Evolutionary conservation across 2,797 vertebrate genomes (phyloP).

Genomic region (Schizopygopsis malacanthus): DNA sequence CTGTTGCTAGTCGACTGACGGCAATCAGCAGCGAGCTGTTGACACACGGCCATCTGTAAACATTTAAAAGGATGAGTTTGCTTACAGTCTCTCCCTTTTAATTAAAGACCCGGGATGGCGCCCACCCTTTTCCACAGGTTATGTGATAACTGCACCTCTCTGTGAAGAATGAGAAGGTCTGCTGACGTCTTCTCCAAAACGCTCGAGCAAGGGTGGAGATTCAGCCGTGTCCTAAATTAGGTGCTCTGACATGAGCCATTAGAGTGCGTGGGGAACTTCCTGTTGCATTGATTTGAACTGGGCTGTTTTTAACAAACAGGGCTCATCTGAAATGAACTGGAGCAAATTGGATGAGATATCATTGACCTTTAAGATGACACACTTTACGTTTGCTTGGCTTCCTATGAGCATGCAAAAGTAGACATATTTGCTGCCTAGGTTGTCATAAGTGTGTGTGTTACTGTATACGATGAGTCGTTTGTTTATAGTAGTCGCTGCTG

Average conservation of each 20-base stretch:
- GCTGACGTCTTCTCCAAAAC: slow-evolving; percentile 83
- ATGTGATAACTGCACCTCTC: slow-evolving; percentile 90
- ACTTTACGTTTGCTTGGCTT: not conserved
- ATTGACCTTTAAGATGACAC: slow-evolving; percentile 12
- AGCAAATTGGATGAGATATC: slow-evolving; percentile 13
- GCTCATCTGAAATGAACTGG: not conserved
- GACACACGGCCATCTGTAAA: slow-evolving; percentile 77
- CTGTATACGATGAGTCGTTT: slow-evolving; percentile 20
- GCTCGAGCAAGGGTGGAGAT: slow-evolving; percentile 70
- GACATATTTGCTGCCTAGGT: not conserved
- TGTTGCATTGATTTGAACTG: slow-evolving; percentile 74
- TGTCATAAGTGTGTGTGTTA: slow-evolving; percentile 15
- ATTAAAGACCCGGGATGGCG: slow-evolving; percentile 87
- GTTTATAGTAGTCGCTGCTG: slow-evolving; percentile 21
- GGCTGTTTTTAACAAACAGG: slow-evolving; percentile 9
- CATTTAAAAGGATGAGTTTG: slow-evolving; percentile 79
- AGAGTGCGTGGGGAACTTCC: slow-evolving; percentile 48
- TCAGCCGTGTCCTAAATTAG: slow-evolving; percentile 57
- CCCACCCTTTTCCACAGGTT: slow-evolving; percentile 83
- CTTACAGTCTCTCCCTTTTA: slow-evolving; percentile 82
- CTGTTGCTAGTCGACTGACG: slow-evolving; percentile 28
- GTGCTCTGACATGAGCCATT: slow-evolving; percentile 50
- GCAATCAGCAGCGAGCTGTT: slow-evolving; percentile 50
- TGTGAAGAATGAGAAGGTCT: slow-evolving; percentile 75
- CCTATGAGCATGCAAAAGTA: not conserved